A percentile compares a stretch with the other conserved stretches of the same genome.
phyloP scores from a whole-genome alignment of 2,113 vertebrate genomes.

The Vicugna pacos region DNA sequence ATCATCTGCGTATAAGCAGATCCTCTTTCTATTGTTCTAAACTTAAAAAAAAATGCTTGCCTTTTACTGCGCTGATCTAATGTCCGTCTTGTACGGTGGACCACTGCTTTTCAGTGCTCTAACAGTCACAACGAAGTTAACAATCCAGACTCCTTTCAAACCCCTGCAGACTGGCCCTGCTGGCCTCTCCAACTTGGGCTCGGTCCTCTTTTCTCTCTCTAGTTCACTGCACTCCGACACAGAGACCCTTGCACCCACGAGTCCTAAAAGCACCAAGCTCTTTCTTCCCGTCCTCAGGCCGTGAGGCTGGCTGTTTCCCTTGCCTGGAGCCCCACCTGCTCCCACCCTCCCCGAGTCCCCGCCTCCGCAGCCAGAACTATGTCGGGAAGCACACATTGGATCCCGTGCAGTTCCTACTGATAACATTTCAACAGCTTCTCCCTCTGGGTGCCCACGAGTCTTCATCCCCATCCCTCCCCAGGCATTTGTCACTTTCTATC shows the following conservation, averaged over 20 bases:
- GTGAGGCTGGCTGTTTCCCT: neutral
- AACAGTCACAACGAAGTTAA: neutral
- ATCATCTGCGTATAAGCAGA: neutral
- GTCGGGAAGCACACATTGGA: neutral
- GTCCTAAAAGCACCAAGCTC: neutral
- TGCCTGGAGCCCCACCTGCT: neutral
- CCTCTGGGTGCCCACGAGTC: neutral
- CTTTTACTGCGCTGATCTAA: neutral
- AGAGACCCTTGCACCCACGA: neutral
- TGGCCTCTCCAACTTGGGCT: neutral
- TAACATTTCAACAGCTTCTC: neutral
- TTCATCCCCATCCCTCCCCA: neutral
- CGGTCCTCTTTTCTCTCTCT: neutral
- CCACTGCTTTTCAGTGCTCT: neutral
- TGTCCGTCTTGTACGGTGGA: neutral
- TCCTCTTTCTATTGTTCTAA: slow-evolving; percentile 27
- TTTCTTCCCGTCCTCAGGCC: neutral
- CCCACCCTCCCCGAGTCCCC: neutral
- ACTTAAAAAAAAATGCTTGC: neutral
- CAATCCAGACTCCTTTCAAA: neutral
- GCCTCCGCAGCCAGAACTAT: neutral
- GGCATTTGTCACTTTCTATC: neutral
- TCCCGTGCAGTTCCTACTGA: neutral
- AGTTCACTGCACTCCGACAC: neutral
- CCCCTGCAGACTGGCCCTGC: too few relatives aligned